Base-by-base conservation (phyloP, 2,888 invertebrate species). In the Polydesmus complanatus region DNA sequence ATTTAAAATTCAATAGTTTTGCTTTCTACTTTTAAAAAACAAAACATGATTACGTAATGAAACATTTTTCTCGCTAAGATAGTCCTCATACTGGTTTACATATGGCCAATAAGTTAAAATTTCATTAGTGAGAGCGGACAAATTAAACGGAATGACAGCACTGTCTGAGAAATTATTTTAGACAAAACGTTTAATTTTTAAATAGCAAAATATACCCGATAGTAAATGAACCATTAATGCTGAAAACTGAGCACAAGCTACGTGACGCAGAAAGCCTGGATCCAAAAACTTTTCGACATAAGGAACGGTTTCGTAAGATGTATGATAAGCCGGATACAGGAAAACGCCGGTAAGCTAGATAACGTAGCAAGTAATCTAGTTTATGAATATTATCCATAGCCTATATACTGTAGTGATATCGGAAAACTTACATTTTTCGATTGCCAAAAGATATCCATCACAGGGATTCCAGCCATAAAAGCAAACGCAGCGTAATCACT, bases 261-360 rank as follows among this genome's bases (percentile, higher is more conserved):
- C 61, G 60, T 72, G 71, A 14, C 70, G 67, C 26, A 62, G 65
- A 64, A 71, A 72, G 27, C 67, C 67, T 1, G 72, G 72, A 65
- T 75, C 75, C 25, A 74, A 68, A 61, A 69, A 68, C 21, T 63
- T 67, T 26, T 67, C 66, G 49, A 74, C 67, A 61, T 73, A 70
- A 48, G 71, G 67, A 62, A 70, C 71, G 1, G 71, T 74, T 56
- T 75, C 74, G 50, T 72, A 71, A 23, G 71, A 66, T 0, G 74
- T 74, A 62, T 73, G 73, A 64, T 72, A 70, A 5, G 69, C 71
- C 3, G 74, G 73, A 62, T 72, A 72, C 61, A 69, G n/a, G n/a
- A n/a, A n/a, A n/a, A n/a, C n/a, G n/a, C n/a, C n/a, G n/a, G n/a
- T n/a, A n/a, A n/a, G n/a, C n/a, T n/a, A n/a, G n/a, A n/a, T n/a